Percentiles rank a stretch among this genome's conserved stretches.
Conservation (phyloP, 2,797 vertebrate genomes). For the Microtus californicus region DNA sequence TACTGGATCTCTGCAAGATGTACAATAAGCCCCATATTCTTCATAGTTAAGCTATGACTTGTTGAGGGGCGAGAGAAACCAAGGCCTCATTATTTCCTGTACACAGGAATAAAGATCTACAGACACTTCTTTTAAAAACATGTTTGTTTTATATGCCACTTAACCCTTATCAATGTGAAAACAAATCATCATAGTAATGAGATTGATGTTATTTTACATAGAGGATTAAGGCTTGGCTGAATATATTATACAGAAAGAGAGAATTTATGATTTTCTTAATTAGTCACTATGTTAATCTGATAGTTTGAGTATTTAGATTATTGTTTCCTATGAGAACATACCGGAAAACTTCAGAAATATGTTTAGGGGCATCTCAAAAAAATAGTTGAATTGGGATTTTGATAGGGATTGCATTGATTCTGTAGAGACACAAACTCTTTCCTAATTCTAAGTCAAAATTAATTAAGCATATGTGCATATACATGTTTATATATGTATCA, state of each 20-base stretch:
- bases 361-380: neutral
- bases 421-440: neutral
- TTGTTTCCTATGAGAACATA: neutral
- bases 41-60: slow-evolving; percentile 2
- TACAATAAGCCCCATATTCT: neutral
- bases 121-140: neutral
- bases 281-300: neutral
- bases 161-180: neutral
- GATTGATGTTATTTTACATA: neutral
- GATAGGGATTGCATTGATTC: too few relatives aligned
- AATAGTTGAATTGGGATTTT: too few relatives aligned
- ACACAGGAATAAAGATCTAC: neutral
- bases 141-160: neutral
- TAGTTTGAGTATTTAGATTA: neutral
- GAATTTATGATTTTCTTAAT: neutral
- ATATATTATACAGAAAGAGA: neutral
- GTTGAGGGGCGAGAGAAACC: neutral
- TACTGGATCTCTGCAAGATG: neutral
- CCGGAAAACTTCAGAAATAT: neutral
- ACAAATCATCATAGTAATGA: neutral
- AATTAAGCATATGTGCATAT: neutral
- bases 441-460: neutral
- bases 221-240: neutral
- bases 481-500: neutral
- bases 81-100: neutral